phyloP scores from a whole-genome alignment of 1,140 invertebrate species.

The Calycopis cecrops region DNA sequence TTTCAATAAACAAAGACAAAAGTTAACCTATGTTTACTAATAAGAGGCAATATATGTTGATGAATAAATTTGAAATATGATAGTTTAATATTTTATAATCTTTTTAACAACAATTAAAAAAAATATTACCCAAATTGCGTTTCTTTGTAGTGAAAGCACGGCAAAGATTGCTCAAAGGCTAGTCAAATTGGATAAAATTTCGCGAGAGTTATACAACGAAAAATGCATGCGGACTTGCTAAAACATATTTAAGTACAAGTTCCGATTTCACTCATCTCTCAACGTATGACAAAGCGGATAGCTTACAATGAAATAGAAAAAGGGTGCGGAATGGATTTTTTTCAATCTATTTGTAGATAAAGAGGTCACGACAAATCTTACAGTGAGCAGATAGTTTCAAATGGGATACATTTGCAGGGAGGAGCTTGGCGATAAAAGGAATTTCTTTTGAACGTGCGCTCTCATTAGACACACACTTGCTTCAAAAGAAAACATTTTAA shows the following conservation, averaged over 20 bases:
- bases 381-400: constrained; percentile 5
- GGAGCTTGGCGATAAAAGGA: background rate
- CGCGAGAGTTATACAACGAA: background rate
- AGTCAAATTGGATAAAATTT: background rate
- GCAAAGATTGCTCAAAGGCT: background rate
- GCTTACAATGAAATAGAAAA: constrained; percentile 9
- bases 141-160: background rate
- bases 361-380: constrained; percentile 11
- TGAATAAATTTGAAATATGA: too few species aligned
- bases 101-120: too few species aligned
- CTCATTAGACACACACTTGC: too few species aligned
- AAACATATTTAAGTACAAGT: background rate
- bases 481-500: too few species aligned
- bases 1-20: too few species aligned
- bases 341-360: constrained; percentile 12
- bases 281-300: constrained; percentile 8
- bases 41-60: too few species aligned
- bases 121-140: too few species aligned
- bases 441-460: too few species aligned
- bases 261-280: background rate
- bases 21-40: too few species aligned
- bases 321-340: constrained; percentile 10
- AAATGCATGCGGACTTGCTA: background rate
- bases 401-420: constrained; percentile 6
- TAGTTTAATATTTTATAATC: too few species aligned